phyloP scores from a whole-genome alignment of 2,113 vertebrate species.

The Osmerus eperlanus region DNA sequence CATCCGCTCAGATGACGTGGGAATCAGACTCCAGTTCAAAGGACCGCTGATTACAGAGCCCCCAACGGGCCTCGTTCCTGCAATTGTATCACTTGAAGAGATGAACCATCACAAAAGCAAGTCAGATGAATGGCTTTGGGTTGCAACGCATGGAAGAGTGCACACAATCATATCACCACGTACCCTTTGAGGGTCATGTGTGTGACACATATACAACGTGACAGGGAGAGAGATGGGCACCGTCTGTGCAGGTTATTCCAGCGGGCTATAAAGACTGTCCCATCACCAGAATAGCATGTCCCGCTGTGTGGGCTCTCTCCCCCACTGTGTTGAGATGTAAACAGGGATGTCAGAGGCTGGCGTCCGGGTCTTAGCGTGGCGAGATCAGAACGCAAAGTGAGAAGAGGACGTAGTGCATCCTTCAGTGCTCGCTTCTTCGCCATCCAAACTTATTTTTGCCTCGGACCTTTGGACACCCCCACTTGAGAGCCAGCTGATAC shows the following conservation, averaged over 20 bases:
- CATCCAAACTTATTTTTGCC: not conserved
- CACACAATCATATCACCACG: constrained; percentile 33
- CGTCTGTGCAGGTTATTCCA: constrained; percentile 37
- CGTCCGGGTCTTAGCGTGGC: no score
- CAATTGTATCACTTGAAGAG: not conserved
- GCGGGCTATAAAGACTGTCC: constrained; percentile 33
- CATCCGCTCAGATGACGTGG: no score
- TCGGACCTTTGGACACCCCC: no score
- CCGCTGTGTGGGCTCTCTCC: constrained; percentile 20
- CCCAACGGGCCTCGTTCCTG: not conserved
- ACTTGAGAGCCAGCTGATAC: constrained; percentile 29
- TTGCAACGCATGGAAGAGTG: not conserved
- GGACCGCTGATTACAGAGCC: no score
- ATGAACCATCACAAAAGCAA: constrained; percentile 3
- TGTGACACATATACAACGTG: constrained; percentile 31
- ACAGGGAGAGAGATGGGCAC: constrained; percentile 34
- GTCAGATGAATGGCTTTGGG: not conserved
- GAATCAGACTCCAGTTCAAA: no score
- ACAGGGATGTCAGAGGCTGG: constrained; percentile 47
- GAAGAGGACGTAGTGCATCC: no score
- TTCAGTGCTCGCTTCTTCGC: not conserved
- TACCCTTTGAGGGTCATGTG: constrained; percentile 16
- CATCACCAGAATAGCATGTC: constrained; percentile 43
- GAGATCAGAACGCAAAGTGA: no score
- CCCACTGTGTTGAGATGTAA: constrained; percentile 51